These are phyloP conservation scores for Pherbina coryleti DNA, from an alignment of 2,888 invertebrate species.

Conservation along the genomic window DNA sequence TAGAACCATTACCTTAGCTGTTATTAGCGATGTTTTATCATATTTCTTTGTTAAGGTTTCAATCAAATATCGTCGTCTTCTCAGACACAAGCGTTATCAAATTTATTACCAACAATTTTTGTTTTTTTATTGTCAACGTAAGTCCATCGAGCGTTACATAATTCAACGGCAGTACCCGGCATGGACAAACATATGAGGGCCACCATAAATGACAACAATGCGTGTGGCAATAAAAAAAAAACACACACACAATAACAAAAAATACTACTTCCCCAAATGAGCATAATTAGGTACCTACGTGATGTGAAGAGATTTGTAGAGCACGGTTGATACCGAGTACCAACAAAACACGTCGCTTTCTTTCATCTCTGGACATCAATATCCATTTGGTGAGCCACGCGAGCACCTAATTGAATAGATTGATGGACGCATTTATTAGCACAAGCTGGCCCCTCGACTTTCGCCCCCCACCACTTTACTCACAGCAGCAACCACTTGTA, in stretches of 20 bases:
- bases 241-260: no score
- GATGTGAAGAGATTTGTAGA: slow-evolving; percentile 2
- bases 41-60: not conserved
- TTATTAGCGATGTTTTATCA: not conserved
- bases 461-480: not conserved
- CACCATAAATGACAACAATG: slow-evolving; percentile 13
- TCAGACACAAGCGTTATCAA: not conserved
- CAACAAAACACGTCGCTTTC: slow-evolving; percentile 3
- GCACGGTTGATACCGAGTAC: not conserved
- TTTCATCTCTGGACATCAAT: slow-evolving; percentile 29
- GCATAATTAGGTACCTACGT: no score
- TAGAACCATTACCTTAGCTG: not conserved
- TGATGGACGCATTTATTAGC: slow-evolving; percentile 10
- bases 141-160: no score
- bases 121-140: no score
- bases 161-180: not conserved
- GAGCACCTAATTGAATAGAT: slow-evolving; percentile 30
- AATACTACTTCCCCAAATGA: not conserved
- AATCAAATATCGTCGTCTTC: not conserved
- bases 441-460: not conserved
- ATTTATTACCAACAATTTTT: not conserved
- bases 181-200: not conserved
- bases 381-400: slow-evolving; percentile 2
- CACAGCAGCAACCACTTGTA: not conserved
- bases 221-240: slow-evolving; percentile 5